A percentile compares a stretch with the other conserved stretches of the same genome.
Conservation (phyloP, 1,140 invertebrate genomes). For the Marisa cornuarietis region DNA sequence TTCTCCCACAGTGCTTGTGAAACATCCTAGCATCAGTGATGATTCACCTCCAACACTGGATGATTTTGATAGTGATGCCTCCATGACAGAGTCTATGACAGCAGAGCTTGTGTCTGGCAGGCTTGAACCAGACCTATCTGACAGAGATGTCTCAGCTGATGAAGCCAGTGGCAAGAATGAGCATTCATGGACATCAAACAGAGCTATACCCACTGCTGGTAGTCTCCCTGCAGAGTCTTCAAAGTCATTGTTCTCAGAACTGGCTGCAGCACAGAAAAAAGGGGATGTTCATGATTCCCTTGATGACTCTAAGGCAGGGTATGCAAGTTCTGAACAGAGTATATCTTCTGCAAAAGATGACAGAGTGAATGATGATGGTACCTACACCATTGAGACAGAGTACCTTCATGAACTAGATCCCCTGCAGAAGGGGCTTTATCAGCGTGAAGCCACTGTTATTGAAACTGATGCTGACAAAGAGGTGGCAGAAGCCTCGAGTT, state of each 20-base stretch:
- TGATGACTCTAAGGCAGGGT: no score
- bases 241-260: no score
- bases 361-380: neutral
- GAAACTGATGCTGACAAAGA: conserved; percentile 43
- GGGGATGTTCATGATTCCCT: no score
- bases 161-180: neutral
- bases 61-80: neutral
- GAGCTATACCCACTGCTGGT: no score
- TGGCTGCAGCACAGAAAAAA: no score
- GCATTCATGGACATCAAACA: no score
- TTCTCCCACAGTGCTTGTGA: neutral
- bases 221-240: no score
- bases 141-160: neutral
- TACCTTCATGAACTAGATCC: conserved; percentile 57
- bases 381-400: conserved; percentile 52
- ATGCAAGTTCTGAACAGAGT: no score
- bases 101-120: neutral
- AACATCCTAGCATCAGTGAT: conserved; percentile 17
- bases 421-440: conserved; percentile 37
- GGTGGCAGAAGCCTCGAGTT: conserved; percentile 50
- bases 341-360: neutral
- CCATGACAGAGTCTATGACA: neutral
- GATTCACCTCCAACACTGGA: conserved; percentile 15
- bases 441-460: conserved; percentile 24
- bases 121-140: neutral